phyloP scores from a whole-genome alignment of 2,113 vertebrate genomes.

The Notarius quadriscutis region DNA sequence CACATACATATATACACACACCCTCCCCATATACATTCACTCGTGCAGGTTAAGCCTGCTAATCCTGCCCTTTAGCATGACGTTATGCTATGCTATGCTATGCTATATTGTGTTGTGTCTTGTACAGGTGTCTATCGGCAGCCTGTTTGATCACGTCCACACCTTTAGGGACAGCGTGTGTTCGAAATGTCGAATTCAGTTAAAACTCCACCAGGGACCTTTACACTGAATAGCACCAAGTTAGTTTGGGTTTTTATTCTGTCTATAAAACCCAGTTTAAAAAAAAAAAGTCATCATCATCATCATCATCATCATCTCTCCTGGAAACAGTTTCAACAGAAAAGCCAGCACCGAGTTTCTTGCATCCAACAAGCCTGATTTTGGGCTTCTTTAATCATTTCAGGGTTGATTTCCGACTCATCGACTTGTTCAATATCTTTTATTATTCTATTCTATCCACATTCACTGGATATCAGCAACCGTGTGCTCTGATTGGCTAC shows the following conservation, averaged over 20 bases:
- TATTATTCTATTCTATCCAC: no score
- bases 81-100: neutral
- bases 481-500: no score
- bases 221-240: neutral
- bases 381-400: neutral
- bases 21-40: neutral
- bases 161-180: neutral
- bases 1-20: neutral
- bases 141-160: neutral
- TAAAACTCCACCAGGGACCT: neutral
- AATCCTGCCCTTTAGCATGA: neutral
- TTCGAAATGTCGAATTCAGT: neutral
- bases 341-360: no score
- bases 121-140: neutral
- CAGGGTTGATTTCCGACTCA: neutral
- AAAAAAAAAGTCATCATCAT: no score
- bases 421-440: no score
- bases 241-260: neutral
- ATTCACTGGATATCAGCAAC: no score
- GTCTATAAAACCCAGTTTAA: neutral
- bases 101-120: neutral
- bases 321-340: no score
- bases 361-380: neutral
- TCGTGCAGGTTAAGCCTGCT: constrained; percentile 17
- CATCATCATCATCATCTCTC: no score